Conservation (phyloP, 2,888 invertebrate species). For the Dryococelus australis region DNA sequence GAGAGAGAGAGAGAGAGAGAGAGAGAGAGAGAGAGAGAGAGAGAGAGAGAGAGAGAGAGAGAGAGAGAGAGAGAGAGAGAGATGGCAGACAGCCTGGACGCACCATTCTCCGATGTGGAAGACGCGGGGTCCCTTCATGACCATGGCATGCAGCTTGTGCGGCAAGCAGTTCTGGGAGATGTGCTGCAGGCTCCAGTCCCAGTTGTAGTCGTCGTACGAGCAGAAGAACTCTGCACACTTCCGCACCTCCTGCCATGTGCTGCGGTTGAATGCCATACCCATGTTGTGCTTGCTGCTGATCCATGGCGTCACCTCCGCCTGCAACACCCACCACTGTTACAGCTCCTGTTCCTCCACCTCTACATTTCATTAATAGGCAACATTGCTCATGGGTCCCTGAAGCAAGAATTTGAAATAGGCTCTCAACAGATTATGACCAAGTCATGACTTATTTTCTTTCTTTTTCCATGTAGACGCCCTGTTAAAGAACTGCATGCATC, state of each 20-base stretch:
- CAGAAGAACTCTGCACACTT: conserved; percentile 88
- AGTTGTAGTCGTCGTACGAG: conserved; percentile 97
- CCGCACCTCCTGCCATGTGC: conserved; percentile 85
- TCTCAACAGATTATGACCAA: no score
- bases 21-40: no score
- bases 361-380: no score
- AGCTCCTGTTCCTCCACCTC: no score
- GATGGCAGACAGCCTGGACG: conserved; percentile 52
- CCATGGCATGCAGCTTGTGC: conserved; percentile 82
- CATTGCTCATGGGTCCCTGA: no score
- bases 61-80: no score
- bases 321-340: conserved; percentile 41
- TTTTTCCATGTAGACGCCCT: no score
- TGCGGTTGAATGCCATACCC: conserved; percentile 95
- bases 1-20: no score
- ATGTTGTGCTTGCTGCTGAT: conserved; percentile 98
- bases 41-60: no score
- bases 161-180: conserved; percentile 84
- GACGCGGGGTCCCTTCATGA: conserved; percentile 91
- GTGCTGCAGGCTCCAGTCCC: conserved; percentile 97
- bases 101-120: conserved; percentile 99
- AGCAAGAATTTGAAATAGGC: no score
- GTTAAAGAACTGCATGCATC: no score
- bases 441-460: no score
- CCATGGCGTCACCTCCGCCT: conserved; percentile 94